A percentile compares a stretch with the other conserved stretches of the same genome.
These are phyloP conservation scores for Leptinotarsa juncta DNA, from an alignment of 2,888 invertebrate genomes.

Conservation along the genomic window DNA sequence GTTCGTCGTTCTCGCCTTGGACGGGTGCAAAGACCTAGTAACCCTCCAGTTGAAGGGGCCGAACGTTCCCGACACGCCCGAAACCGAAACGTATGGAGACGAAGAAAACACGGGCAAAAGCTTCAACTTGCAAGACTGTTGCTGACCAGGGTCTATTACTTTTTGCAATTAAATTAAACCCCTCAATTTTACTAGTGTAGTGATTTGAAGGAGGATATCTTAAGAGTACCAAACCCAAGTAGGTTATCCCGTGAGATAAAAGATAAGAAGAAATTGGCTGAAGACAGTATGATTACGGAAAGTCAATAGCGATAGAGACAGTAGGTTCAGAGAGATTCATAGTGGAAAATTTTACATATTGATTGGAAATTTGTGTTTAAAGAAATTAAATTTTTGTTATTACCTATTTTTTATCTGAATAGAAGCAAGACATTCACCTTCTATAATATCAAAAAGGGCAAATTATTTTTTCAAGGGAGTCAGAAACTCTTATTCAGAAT, in stretches of 20 bases:
- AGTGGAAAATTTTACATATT: too few relatives aligned
- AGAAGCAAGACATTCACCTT: too few relatives aligned
- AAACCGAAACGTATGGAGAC: slow-evolving; percentile 66
- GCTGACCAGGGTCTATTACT: slow-evolving; percentile 54
- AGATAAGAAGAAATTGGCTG: neutral
- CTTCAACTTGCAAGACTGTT: slow-evolving; percentile 70
- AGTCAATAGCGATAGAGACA: neutral
- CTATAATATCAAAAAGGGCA: too few relatives aligned
- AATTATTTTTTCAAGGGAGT: too few relatives aligned
- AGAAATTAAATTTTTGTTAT: too few relatives aligned
- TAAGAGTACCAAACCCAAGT: neutral
- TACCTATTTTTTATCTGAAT: too few relatives aligned
- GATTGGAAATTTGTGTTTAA: too few relatives aligned
- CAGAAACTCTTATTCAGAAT: too few relatives aligned
- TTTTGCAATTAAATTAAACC: slow-evolving; percentile 7
- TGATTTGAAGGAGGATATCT: neutral
- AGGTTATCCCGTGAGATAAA: too few relatives aligned
- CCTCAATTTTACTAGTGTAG: slow-evolving; percentile 13
- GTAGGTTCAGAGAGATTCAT: too few relatives aligned
- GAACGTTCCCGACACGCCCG: slow-evolving; percentile 50
- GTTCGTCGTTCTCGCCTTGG: slow-evolving; percentile 76
- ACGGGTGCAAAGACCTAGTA: slow-evolving; percentile 74
- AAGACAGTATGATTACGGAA: neutral
- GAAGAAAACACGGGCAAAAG: slow-evolving; percentile 71
- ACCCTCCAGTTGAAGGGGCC: slow-evolving; percentile 72